Evolutionary conservation across 2,113 vertebrate genomes (phyloP).

Genomic region (Mungos mungo): DNA sequence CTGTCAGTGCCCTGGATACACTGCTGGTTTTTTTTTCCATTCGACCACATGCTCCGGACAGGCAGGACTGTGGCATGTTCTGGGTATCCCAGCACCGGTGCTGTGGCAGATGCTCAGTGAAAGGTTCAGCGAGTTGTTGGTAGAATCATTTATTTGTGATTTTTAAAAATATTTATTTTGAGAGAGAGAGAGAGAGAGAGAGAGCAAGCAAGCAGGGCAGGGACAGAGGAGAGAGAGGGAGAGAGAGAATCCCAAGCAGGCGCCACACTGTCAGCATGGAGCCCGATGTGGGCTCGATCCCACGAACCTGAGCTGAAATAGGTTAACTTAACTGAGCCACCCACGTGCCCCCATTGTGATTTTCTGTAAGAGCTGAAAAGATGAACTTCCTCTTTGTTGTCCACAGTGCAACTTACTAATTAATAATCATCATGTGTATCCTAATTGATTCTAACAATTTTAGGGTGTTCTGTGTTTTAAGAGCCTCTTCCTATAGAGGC

Average conservation of each 20-base stretch:
- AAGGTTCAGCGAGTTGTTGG: background rate
- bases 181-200: no score
- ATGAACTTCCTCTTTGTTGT: background rate
- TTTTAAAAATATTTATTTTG: background rate
- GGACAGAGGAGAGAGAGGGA: no score
- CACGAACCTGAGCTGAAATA: no score
- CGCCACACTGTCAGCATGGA: no score
- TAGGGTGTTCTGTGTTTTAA: background rate
- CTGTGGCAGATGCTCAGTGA: background rate
- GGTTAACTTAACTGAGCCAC: no score
- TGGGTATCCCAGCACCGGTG: background rate
- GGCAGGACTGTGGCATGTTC: background rate
- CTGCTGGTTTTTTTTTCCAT: background rate
- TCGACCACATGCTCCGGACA: background rate
- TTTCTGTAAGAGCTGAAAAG: background rate
- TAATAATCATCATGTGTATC: background rate
- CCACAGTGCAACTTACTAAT: background rate
- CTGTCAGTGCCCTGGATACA: rapidly evolving
- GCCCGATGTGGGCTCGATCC: rapidly evolving
- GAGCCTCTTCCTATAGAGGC: background rate
- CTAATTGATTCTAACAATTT: background rate
- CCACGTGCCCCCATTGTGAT: background rate
- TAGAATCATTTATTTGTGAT: background rate
- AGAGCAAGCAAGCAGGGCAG: no score
- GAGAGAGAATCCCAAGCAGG: no score